Evolutionary conservation across 2,797 vertebrate species (phyloP).

Genomic region (Gobionotothen gibberifrons): DNA sequence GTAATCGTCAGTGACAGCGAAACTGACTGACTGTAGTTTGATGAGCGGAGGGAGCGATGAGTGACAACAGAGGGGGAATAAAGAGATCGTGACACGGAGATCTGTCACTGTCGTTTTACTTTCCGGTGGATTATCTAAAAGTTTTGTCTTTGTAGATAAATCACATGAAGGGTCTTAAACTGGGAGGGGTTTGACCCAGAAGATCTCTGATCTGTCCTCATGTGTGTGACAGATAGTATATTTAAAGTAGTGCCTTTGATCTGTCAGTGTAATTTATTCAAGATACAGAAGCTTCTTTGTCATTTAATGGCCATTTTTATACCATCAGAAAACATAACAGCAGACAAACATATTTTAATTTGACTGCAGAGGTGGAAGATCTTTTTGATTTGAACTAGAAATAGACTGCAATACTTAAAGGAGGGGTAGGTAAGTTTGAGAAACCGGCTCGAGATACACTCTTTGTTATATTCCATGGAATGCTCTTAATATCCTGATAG

Average conservation of each 20-base stretch:
- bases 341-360: not conserved
- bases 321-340: not conserved
- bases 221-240: not conserved
- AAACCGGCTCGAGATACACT: too few species aligned
- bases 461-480: too few species aligned
- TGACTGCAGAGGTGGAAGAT: too few species aligned
- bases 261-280: not conserved
- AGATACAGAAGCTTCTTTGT: constrained; percentile 1
- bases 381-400: too few species aligned
- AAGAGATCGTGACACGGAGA: constrained; percentile 27
- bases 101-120: constrained; percentile 19
- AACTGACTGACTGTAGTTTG: constrained; percentile 29
- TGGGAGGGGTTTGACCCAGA: not conserved
- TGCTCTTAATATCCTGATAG: too few species aligned
- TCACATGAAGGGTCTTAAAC: not conserved
- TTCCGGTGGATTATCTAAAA: constrained; percentile 13
- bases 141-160: constrained; percentile 18
- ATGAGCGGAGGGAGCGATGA: constrained; percentile 27
- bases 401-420: too few species aligned
- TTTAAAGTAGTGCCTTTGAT: not conserved
- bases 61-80: constrained; percentile 11
- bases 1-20: constrained; percentile 25
- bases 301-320: not conserved
- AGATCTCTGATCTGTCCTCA: not conserved
- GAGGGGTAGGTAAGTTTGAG: too few species aligned